A percentile compares a stretch with the other conserved stretches of the same genome.
These are phyloP conservation scores for Oligia strigilis DNA, from an alignment of 2,888 invertebrate genomes.

Conservation along the genomic window DNA sequence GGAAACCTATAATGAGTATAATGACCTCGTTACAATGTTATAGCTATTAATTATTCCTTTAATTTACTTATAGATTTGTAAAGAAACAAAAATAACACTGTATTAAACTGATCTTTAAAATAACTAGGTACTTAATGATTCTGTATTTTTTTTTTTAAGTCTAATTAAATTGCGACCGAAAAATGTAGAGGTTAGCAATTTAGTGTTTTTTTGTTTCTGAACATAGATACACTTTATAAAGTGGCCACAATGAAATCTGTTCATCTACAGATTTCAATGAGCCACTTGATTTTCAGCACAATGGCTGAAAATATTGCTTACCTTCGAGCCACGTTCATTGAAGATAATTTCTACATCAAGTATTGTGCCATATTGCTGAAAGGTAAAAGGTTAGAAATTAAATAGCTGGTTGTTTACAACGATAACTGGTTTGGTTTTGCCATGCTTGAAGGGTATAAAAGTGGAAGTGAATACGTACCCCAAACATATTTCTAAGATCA, in stretches of 20 bases:
- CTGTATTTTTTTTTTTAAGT: background rate
- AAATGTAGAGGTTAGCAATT: background rate
- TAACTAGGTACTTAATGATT: background rate
- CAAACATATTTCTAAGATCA: constrained; percentile 99
- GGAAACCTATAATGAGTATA: constrained; percentile 26
- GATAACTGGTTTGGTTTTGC: constrained; percentile 68
- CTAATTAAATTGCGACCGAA: no score
- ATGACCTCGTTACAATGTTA: constrained; percentile 19
- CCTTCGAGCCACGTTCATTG: constrained; percentile 99
- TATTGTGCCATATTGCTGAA: constrained; percentile 99
- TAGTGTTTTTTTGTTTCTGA: constrained; percentile 56
- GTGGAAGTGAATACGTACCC: constrained; percentile 93
- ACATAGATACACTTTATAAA: constrained; percentile 57
- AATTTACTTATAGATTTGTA: constrained; percentile 43
- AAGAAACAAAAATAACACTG: constrained; percentile 55
- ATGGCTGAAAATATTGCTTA: constrained; percentile 90
- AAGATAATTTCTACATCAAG: constrained; percentile 99
- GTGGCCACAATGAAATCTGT: constrained; percentile 81
- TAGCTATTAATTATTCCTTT: constrained; percentile 61
- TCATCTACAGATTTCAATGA: constrained; percentile 77
- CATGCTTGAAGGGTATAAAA: constrained; percentile 66
- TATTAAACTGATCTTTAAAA: background rate
- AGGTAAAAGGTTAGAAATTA: constrained; percentile 86
- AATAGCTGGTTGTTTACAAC: constrained; percentile 59
- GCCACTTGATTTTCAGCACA: constrained; percentile 75